These are phyloP conservation scores for Anthophora plumipes DNA, from an alignment of 2,888 invertebrate genomes.

Conservation along the genomic window DNA sequence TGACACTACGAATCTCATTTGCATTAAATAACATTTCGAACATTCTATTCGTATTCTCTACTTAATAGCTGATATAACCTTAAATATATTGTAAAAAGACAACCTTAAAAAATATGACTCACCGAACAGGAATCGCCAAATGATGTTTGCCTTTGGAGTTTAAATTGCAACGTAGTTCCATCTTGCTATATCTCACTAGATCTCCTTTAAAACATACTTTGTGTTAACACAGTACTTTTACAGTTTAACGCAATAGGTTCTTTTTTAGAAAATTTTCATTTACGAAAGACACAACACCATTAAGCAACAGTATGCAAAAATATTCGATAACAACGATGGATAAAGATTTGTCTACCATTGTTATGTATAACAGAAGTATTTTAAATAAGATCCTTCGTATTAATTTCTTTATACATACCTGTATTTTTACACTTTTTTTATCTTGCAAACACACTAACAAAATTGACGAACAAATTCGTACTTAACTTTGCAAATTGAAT, in stretches of 20 bases:
- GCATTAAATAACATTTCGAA: no score
- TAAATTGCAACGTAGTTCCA: background rate
- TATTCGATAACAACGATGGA: no score
- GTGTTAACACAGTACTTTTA: no score
- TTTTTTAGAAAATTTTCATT: no score
- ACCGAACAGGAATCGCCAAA: background rate
- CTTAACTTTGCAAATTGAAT: conserved; percentile 6
- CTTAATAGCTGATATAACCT: background rate
- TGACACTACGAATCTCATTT: no score
- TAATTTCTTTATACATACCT: background rate
- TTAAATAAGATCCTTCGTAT: background rate
- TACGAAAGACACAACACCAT: no score
- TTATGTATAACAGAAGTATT: background rate
- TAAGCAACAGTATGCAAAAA: no score
- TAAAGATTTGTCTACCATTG: no score
- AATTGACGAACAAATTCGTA: conserved; percentile 2
- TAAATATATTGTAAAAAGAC: background rate
- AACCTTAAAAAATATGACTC: conserved; percentile 3
- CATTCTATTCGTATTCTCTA: no score
- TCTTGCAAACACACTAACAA: background rate
- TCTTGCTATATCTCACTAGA: background rate
- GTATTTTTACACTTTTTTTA: background rate
- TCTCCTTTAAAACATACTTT: no score
- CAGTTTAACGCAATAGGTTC: no score
- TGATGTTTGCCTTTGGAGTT: background rate